Evolutionary conservation across 92 coral and sea anemone species (phyloP), one percentile per base, ranked within the genome.

Genomic region (Nematostella vectensis): DNA sequence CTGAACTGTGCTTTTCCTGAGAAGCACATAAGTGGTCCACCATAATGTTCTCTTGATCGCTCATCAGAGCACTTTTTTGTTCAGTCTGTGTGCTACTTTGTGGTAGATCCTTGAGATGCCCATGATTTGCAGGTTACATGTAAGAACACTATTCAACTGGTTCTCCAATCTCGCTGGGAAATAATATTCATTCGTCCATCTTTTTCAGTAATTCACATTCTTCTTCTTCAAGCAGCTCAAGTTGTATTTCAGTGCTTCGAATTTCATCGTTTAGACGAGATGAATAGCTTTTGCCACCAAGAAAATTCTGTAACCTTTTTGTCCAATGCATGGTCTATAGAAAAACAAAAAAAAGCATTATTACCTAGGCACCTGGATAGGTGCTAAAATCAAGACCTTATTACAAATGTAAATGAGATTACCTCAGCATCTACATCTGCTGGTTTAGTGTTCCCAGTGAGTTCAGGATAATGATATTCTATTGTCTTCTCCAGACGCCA

Each of bases 401-500:
- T n/a, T n/a, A n/a, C n/a, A n/a, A n/a, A n/a, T n/a, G n/a, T n/a
- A n/a, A n/a, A n/a, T n/a, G n/a, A 26, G 19, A 21, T 27, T 54
- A 1, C 59, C 1, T 8, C 3, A 13, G 0, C 2, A 15, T 3
- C 2, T 33, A 25, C 50, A 44, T 37, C n/a, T 37, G 9, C 9
- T 37, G 43, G 9, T 37, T 37, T 37, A 37, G n/a, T n/a, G 28
- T 80, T 70, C 22, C 70, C 83, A 52, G 83, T 71, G 15, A 89
- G 89, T 43, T 89, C 95, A 61, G 96, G 96, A 29, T 84, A 80
- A 43, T 77, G 83, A 30, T 85, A 77, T 67, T 77, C 50, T 36
- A 89, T 68, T 33, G 81, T 76, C 48, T 85, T 81, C 37, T 70
- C 82, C 27, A 85, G 79, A 69, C 87, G 76, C 96, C 96, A 89